phyloP scores from a whole-genome alignment of 2,888 invertebrate genomes.

The Ecdyonurus torrentis region DNA sequence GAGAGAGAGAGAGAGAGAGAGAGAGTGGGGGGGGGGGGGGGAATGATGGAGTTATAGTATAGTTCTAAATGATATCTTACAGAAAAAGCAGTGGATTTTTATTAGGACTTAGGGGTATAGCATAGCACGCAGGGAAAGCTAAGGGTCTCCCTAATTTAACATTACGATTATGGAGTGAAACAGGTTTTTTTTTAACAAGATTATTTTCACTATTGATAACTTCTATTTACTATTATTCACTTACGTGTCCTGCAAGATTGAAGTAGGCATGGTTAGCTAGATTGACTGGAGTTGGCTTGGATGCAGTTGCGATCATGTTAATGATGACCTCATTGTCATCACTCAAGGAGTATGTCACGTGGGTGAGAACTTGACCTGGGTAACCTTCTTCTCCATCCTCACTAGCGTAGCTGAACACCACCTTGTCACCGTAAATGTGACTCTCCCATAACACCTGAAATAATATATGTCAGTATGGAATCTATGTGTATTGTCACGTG shows the following conservation, averaged over 20 bases:
- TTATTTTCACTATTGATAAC: background rate
- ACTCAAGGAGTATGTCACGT: constrained; percentile 50
- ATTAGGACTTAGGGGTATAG: constrained; percentile 8
- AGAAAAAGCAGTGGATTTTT: background rate
- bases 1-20: too few relatives aligned
- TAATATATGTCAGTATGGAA: too few relatives aligned
- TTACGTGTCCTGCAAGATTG: constrained; percentile 80
- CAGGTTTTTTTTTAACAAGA: background rate
- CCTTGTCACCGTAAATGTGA: constrained; percentile 37
- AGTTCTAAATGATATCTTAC: background rate
- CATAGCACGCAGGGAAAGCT: too few relatives aligned
- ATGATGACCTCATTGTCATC: constrained; percentile 57
- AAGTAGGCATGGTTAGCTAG: constrained; percentile 81
- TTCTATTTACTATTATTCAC: too few relatives aligned
- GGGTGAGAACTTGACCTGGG: constrained; percentile 63
- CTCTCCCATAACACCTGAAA: constrained; percentile 50
- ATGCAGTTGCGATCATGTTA: constrained; percentile 55
- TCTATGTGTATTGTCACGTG: too few relatives aligned
- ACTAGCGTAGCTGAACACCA: constrained; percentile 59
- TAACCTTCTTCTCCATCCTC: constrained; percentile 73
- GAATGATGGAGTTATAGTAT: too few relatives aligned
- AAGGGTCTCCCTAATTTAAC: too few relatives aligned
- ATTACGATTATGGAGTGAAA: too few relatives aligned
- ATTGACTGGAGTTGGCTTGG: constrained; percentile 68
- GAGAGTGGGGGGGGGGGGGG: too few relatives aligned